Evolutionary conservation across 2,797 vertebrate genomes (phyloP), one percentile per base, ranked within the genome.

Genomic region (Centropyge bicolor): DNA sequence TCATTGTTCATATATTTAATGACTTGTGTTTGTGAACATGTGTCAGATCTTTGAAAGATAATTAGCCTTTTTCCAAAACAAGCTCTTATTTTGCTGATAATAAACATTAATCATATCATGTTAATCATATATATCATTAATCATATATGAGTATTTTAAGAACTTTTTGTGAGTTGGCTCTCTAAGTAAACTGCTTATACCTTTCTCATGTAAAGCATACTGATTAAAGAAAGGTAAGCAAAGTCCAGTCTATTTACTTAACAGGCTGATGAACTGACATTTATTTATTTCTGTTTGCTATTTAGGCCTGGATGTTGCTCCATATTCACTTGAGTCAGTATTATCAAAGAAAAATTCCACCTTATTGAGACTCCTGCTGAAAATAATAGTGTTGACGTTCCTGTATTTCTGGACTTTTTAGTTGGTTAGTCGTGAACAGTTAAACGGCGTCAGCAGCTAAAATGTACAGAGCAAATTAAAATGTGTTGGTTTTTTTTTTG

Each of bases 141-240:
- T 74, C 36, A 22, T 38, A 35, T 10, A 31, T 56, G 20, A 68
- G 24, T 0, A 59, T 56, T 22, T 36, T 11, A 40, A 61, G 3
- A 43, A 31, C 12, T 31, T 48, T 78, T 40, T 75, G 52, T 83
- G 65, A 82, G 41, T 35, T 56, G 27, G 64, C 38, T 70, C 17
- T 64, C 22, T 8, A 40, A 84, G 72, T 67, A 49, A 81, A 80
- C 73, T 81, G 61, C 64, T 80, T 14, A 68, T 13, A 78, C 61
- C 68, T 88, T 87, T 83, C 65, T 85, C 65, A 79, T 81, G 65
- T 70, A 80, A 80, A 87, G 66, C 75, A 24, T 66, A 70, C 83
- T 84, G 76, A 70, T 74, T 77, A 86, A 80, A 80, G 46, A 83
- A 85, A 85, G 84, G 87, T 90, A 89, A 90, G 85, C 41, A 77